Evolutionary conservation across 2,113 vertebrate species (phyloP), one percentile per base, ranked within the genome.

Genomic region (Myxocyprinus asiaticus): DNA sequence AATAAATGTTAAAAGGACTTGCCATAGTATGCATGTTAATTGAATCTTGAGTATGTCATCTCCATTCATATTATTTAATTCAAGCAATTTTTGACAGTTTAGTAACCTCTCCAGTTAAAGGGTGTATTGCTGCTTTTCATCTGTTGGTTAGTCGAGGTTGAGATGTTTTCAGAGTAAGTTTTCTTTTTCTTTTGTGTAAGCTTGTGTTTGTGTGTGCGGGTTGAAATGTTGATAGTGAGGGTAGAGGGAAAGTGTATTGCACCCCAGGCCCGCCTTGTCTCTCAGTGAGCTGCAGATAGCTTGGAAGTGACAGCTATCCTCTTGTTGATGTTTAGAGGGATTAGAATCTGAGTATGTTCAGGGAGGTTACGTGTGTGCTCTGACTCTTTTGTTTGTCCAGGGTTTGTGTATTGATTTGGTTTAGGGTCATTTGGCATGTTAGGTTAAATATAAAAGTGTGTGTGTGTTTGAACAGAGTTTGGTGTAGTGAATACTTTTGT

Each of bases 281-380:
- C 45, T 47, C 58, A 50, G 72, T 63, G 72, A 74, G 45, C 72
- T 63, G 44, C 58, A 17, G 59, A 74, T 33, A 74, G 58, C 58
- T 63, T 50, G 45, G 45, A 74, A 74, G 72, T 63, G 72, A 74
- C 59, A 76, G 61, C 59, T 76, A 64, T 63, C 61, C 73, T 76
- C 73, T 48, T 74, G 55, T 72, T n/a, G 58, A 63, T 64, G 61
- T 76, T 65, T 76, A 76, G 47, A 65, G 8, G 73, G 61, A 76
- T 76, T 76, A 76, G 11, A 65, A 47, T 65, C 22, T n/a, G 15
- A 22, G 72, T 65, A 51, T 53, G 61, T 76, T 76, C 61, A 65
- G 73, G 5, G 48, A 76, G 61, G 22, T 33, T 33, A 33, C 15
- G 61, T 65, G 73, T 76, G 47, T 63, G 47, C 17, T 51, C 10